Evolutionary conservation across 2,888 invertebrate species (phyloP).

Genomic region (Lasioglossum zephyrum): DNA sequence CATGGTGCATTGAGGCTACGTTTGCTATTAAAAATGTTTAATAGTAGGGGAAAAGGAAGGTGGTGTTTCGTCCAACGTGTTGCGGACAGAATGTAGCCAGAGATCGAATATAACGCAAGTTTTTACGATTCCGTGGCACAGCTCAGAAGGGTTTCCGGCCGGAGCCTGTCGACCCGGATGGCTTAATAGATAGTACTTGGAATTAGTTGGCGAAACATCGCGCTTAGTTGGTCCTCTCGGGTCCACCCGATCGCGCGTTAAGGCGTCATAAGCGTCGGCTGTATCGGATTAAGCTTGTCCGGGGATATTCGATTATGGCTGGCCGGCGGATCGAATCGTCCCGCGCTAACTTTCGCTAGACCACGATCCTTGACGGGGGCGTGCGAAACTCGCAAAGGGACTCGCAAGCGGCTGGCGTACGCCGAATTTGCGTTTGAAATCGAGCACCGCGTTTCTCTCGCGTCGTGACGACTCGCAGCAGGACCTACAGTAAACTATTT

Average conservation of each 20-base stretch:
- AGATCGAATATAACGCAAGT: neutral
- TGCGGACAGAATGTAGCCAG: neutral
- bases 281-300: slow-evolving; percentile 63
- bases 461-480: slow-evolving; percentile 31
- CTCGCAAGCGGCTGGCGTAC: slow-evolving; percentile 62
- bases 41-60: no score
- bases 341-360: slow-evolving; percentile 75
- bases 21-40: no score
- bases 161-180: neutral
- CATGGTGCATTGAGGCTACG: no score
- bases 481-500: slow-evolving; percentile 43
- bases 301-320: slow-evolving; percentile 74
- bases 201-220: slow-evolving; percentile 30
- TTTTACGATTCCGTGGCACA: neutral
- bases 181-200: slow-evolving; percentile 13
- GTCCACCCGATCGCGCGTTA: slow-evolving; percentile 41
- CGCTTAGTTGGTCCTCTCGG: slow-evolving; percentile 17
- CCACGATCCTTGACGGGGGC: slow-evolving; percentile 75
- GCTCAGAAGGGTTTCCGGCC: neutral
- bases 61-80: no score
- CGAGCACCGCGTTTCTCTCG: slow-evolving; percentile 52
- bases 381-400: slow-evolving; percentile 72
- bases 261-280: slow-evolving; percentile 45
- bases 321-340: slow-evolving; percentile 72
- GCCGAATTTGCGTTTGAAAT: slow-evolving; percentile 81